These are phyloP conservation scores for Diabrotica balteata DNA, from an alignment of 2,888 invertebrate genomes.

Conservation along the genomic window DNA sequence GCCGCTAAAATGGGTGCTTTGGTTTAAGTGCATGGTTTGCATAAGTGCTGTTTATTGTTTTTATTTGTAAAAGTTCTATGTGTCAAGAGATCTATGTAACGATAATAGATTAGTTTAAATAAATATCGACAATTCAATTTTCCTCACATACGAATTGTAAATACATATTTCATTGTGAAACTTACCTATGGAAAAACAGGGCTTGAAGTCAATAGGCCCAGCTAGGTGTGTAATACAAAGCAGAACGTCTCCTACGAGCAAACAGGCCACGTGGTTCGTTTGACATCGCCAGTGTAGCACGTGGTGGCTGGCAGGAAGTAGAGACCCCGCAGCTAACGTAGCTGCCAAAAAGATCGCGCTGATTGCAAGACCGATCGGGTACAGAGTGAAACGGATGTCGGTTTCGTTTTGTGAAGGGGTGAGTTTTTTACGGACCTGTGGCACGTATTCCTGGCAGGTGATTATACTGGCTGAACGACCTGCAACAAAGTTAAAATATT, in stretches of 20 bases:
- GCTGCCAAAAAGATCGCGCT: slow-evolving; percentile 83
- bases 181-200: slow-evolving; percentile 77
- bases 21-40: no score
- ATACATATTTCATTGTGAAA: slow-evolving; percentile 33
- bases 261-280: slow-evolving; percentile 84
- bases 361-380: slow-evolving; percentile 79
- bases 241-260: slow-evolving; percentile 81
- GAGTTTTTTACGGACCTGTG: slow-evolving; percentile 37
- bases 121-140: no score
- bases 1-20: no score
- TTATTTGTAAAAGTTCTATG: no score
- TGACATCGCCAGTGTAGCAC: slow-evolving; percentile 89
- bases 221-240: slow-evolving; percentile 80
- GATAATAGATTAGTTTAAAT: no score
- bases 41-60: no score
- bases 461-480: slow-evolving; percentile 64
- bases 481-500: slow-evolving; percentile 10
- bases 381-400: slow-evolving; percentile 73
- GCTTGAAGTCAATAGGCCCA: slow-evolving; percentile 66
- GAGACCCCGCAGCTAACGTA: slow-evolving; percentile 79
- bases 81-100: no score
- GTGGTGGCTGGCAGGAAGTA: slow-evolving; percentile 84
- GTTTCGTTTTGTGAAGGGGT: slow-evolving; percentile 26
- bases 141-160: no score
- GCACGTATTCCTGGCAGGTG: slow-evolving; percentile 68